Conservation (phyloP, 2,113 vertebrate species). For the Sturnus vulgaris region DNA sequence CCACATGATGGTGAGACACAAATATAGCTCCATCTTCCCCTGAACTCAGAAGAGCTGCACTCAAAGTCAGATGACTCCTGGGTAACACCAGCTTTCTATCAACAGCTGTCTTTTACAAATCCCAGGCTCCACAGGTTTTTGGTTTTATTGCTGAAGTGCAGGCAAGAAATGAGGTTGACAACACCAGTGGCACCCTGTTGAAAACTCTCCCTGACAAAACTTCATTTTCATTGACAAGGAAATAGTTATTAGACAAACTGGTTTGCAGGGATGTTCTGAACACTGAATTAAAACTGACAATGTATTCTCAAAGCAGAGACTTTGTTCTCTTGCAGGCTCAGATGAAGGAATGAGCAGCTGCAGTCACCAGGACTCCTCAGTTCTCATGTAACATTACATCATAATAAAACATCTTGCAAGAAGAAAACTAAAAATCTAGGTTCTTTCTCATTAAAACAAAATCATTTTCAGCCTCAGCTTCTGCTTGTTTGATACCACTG, state of each 20-base stretch:
- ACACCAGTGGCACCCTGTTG: neutral
- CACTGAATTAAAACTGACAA: neutral
- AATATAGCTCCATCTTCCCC: neutral
- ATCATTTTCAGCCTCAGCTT: neutral
- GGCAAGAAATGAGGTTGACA: constrained; percentile 8
- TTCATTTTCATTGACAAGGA: neutral
- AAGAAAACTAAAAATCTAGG: neutral
- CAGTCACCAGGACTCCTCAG: neutral
- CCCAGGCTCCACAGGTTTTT: neutral
- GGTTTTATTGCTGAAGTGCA: neutral
- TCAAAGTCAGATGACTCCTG: neutral
- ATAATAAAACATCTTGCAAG: neutral
- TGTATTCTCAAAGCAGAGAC: neutral
- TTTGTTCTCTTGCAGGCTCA: neutral
- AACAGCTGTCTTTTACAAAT: neutral
- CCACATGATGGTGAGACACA: neutral
- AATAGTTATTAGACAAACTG: neutral
- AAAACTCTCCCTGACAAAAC: neutral
- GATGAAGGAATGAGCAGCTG: neutral
- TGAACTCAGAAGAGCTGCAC: neutral
- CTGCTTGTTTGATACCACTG: neutral
- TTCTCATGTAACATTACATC: neutral
- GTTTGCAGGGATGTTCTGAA: neutral
- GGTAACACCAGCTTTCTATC: neutral
- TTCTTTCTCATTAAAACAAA: neutral